Conservation (phyloP, 2,113 vertebrate species). For the Chauna torquata region DNA sequence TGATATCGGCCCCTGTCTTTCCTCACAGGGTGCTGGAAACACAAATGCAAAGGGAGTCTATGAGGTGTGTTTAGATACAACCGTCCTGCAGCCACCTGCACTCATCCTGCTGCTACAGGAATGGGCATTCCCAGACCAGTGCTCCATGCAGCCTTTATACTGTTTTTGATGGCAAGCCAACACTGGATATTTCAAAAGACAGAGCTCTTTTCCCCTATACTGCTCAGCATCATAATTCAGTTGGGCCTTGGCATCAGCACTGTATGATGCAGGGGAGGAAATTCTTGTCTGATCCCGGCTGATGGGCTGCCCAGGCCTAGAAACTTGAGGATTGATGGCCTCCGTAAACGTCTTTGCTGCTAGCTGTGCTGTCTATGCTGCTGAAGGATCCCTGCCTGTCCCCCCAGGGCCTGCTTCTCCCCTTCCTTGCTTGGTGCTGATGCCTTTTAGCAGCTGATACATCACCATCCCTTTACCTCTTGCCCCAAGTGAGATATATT, state of each 20-base stretch:
- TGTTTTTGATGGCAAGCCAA: not conserved
- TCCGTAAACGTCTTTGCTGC: not conserved
- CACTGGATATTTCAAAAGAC: not conserved
- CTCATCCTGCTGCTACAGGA: not conserved
- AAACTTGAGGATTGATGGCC: not conserved
- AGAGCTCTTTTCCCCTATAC: not conserved
- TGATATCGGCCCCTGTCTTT: not conserved
- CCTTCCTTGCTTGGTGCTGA: constrained; percentile 22
- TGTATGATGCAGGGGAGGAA: not conserved
- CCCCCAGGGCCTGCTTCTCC: not conserved
- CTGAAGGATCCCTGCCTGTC: not conserved
- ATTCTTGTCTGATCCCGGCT: constrained; percentile 8
- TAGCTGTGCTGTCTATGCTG: not conserved
- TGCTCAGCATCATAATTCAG: constrained; percentile 21
- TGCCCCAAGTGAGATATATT: not conserved
- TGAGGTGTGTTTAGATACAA: not conserved
- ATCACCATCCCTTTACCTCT: constrained; percentile 3
- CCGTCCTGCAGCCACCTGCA: not conserved
- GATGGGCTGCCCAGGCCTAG: not conserved
- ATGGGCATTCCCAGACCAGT: not conserved
- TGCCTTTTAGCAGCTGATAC: constrained; percentile 49
- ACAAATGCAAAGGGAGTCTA: not conserved
- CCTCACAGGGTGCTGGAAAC: not conserved
- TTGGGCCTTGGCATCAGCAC: not conserved
- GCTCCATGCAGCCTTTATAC: not conserved